A percentile compares a stretch with the other conserved stretches of the same genome.
phyloP scores from a whole-genome alignment of 2,797 vertebrate species.

The Muraenolepis orangiensis region DNA sequence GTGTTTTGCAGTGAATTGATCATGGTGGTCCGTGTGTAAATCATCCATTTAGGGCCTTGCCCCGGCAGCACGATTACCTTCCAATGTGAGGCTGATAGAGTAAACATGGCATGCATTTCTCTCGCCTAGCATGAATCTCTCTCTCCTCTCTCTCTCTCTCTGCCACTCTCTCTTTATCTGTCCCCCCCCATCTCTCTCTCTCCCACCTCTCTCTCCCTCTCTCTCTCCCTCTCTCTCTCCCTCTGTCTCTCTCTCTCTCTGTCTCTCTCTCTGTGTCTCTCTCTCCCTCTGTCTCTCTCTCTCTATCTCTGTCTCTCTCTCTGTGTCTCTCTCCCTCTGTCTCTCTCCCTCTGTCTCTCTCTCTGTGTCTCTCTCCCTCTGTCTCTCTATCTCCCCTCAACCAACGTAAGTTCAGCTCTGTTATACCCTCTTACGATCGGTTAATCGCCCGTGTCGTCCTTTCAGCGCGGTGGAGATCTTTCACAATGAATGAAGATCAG shows the following conservation, averaged over 20 bases:
- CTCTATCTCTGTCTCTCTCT: not conserved
- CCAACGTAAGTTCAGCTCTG: not conserved
- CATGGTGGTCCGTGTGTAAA: slow-evolving; percentile 23
- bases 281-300: too few relatives aligned
- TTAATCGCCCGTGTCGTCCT: not conserved
- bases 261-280: not conserved
- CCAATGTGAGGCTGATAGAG: slow-evolving; percentile 36
- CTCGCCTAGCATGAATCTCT: not conserved
- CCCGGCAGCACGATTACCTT: slow-evolving; percentile 38
- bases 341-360: not conserved
- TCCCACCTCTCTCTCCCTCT: not conserved
- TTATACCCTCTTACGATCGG: not conserved
- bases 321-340: not conserved
- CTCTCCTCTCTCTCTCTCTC: not conserved
- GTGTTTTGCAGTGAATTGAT: slow-evolving; percentile 38
- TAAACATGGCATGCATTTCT: slow-evolving; percentile 18
- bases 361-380: slow-evolving; percentile 1
- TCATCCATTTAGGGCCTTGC: slow-evolving; percentile 45
- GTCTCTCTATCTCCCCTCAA: not conserved
- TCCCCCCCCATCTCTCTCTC: not conserved
- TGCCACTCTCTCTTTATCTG: not conserved
- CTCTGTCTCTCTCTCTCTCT: not conserved
- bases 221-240: not conserved
- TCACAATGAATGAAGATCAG: not conserved
- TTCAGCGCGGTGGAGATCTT: not conserved